A percentile compares a stretch with the other conserved stretches of the same genome.
These are phyloP conservation scores for Bimastos eiseni DNA, from an alignment of 2,888 invertebrate genomes.

Conservation along the genomic window DNA sequence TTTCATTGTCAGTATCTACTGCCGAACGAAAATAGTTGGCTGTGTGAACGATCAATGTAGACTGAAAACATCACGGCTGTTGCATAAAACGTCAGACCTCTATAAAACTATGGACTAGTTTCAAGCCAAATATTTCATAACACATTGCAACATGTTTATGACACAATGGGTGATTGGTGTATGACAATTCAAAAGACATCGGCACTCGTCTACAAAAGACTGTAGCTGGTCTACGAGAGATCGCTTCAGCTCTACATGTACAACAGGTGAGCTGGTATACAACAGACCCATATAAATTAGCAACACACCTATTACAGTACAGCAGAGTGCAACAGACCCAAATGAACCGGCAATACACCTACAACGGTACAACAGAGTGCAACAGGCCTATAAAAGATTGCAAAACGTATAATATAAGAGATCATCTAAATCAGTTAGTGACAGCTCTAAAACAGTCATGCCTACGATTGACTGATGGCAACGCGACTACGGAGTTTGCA, in stretches of 20 bases:
- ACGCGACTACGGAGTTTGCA: not conserved
- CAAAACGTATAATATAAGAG: not conserved
- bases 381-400: constrained; percentile 1
- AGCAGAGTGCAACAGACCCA: too few species aligned
- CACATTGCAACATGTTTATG: not conserved
- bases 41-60: not conserved
- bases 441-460: not conserved
- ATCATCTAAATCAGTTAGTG: not conserved
- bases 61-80: not conserved
- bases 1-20: not conserved
- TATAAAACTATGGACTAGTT: not conserved
- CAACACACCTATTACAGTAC: too few species aligned
- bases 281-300: not conserved
- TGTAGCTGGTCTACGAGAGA: not conserved
- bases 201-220: not conserved
- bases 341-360: not conserved
- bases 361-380: not conserved
- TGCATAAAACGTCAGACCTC: not conserved
- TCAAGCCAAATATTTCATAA: not conserved
- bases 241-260: not conserved
- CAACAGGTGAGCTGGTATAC: not conserved
- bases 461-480: not conserved
- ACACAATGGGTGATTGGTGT: not conserved
- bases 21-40: not conserved
- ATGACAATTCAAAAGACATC: not conserved